Evolutionary conservation across 2,797 vertebrate species (phyloP), one percentile per base, ranked within the genome.

Genomic region (Capromys pilorides): DNA sequence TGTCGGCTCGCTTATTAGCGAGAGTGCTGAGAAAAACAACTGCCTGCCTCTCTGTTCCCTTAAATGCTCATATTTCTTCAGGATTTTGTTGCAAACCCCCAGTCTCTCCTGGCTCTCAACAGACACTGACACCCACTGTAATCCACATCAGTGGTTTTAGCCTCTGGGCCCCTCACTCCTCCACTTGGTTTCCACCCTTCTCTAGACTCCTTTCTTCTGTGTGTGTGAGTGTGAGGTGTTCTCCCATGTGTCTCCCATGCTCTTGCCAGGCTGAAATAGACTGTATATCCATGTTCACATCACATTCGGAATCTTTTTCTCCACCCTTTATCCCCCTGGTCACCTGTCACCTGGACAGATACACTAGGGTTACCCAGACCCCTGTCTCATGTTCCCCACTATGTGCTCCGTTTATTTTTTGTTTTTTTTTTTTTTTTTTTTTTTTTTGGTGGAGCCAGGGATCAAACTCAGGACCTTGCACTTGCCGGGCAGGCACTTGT

Each of bases 121-220:
- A 66, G 86, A 71, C 28, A 79, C 31, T 45, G 49, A 66, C 22
- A 28, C 85, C 67, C 49, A 5, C 66, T 86, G 93, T 85, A 57
- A 69, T 31, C 33, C 31, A 79, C 71, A 59, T 86, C 39, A 64
- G 14, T 59, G 75, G 66, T 77, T 84, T 83, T 64, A 88, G 69
- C 31, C 51, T 91, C 51, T 95, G 39, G 49, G n/a, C 61, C 19
- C 75, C 45, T 94, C 54, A 89, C 62, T 90, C 21, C 51, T 62
- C 51, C 75, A 9, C 82, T 93, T 91, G 89, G 14, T 85, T 41
- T 51, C 73, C 89, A 91, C 49, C 21, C 73, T 87, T 87, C 84
- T 51, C 9, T 14, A 12, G 36, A 90, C 0, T 31, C 12, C 39
- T 33, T 71, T 75, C 28, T 31, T 77, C n/a, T 88, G 21, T 22